Evolutionary conservation across 1,140 invertebrate species (phyloP).

Genomic region (Phortica variegata): DNA sequence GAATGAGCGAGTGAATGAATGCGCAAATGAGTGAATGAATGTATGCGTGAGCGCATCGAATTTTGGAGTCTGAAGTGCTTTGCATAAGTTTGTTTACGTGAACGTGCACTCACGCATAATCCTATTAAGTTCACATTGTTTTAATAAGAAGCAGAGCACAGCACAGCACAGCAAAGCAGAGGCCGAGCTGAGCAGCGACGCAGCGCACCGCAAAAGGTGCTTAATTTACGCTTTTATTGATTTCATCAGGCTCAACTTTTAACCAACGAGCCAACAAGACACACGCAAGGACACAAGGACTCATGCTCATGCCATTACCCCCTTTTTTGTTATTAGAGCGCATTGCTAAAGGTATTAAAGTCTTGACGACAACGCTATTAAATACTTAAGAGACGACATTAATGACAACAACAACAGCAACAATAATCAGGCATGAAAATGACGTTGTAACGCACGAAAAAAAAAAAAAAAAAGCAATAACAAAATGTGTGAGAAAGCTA

Average conservation of each 20-base stretch:
- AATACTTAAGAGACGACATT: constrained; percentile 55
- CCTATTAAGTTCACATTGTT: constrained; percentile 49
- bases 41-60: background rate
- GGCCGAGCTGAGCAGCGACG: too few relatives aligned
- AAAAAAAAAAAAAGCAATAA: background rate
- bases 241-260: too few relatives aligned
- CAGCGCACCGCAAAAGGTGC: constrained; percentile 44
- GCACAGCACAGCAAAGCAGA: too few relatives aligned
- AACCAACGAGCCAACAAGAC: constrained; percentile 1
- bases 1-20: constrained; percentile 3
- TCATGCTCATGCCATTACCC: constrained; percentile 12
- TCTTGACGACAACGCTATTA: constrained; percentile 55
- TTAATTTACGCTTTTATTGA: constrained; percentile 55
- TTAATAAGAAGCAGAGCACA: constrained; percentile 26
- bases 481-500: constrained; percentile 13
- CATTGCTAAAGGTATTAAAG: constrained; percentile 51
- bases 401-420: constrained; percentile 46
- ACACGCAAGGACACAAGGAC: constrained; percentile 3
- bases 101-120: constrained; percentile 28
- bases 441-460: constrained; percentile 8
- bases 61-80: constrained; percentile 16
- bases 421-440: constrained; percentile 16
- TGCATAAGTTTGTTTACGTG: constrained; percentile 40
- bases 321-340: constrained; percentile 26
- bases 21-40: background rate